phyloP scores from a whole-genome alignment of 2,888 invertebrate species.

The Patella caerulea region DNA sequence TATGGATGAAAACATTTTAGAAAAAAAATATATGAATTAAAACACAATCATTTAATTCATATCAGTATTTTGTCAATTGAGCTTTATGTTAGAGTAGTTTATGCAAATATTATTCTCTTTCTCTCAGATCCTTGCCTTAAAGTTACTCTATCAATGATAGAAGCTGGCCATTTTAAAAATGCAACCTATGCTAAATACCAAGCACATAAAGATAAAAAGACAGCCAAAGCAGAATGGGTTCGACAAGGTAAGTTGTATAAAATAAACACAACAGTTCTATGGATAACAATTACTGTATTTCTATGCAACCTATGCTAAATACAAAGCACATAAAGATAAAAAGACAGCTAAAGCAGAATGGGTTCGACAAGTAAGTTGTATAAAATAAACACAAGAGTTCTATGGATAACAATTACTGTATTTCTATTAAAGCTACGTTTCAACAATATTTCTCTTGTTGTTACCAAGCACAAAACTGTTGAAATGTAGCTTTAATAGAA shows the following conservation, averaged over 20 bases:
- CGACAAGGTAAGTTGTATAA: constrained; percentile 62
- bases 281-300: background rate
- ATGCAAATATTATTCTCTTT: background rate
- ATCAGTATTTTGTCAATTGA: background rate
- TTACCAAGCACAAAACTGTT: too few relatives aligned
- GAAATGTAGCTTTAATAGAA: background rate
- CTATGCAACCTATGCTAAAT: background rate
- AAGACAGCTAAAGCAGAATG: too few relatives aligned
- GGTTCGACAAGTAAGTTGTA: too few relatives aligned
- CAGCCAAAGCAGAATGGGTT: constrained; percentile 65
- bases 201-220: constrained; percentile 51
- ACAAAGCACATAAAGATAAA: too few relatives aligned
- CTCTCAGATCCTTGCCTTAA: constrained; percentile 64
- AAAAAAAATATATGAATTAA: too few relatives aligned
- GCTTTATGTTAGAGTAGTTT: background rate
- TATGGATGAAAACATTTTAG: too few relatives aligned
- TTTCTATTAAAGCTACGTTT: too few relatives aligned
- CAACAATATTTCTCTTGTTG: too few relatives aligned
- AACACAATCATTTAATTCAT: too few relatives aligned
- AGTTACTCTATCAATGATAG: constrained; percentile 60
- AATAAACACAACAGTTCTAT: too few relatives aligned
- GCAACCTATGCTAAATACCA: constrained; percentile 62
- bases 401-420: too few relatives aligned
- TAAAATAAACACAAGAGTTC: too few relatives aligned
- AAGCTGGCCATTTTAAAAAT: constrained; percentile 64